Evolutionary conservation across 2,888 invertebrate genomes (phyloP).

Genomic region (Mythimna lalbum): DNA sequence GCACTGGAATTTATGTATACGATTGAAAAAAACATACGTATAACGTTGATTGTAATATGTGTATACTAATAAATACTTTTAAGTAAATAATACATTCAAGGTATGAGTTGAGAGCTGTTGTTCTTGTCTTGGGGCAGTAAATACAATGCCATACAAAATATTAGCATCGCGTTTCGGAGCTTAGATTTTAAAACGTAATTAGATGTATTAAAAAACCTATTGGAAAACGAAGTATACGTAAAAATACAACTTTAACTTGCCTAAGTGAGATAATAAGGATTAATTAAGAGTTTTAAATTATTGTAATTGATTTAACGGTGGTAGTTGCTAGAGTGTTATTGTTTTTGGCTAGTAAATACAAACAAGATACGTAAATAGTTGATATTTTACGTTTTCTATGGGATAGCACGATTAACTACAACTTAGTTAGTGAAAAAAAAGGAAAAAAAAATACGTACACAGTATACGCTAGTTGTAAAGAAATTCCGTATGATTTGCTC

Average conservation of each 20-base stretch:
- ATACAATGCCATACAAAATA: slow-evolving; percentile 67
- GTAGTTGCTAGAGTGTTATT: slow-evolving; percentile 88
- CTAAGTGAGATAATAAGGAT: slow-evolving; percentile 90
- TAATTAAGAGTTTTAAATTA: slow-evolving; percentile 89
- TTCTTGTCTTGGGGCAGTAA: slow-evolving; percentile 68
- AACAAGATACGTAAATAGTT: slow-evolving; percentile 84
- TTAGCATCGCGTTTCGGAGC: slow-evolving; percentile 84
- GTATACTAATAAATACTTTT: slow-evolving; percentile 88
- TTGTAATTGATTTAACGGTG: slow-evolving; percentile 88
- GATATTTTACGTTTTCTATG: slow-evolving; percentile 78
- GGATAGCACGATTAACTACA: slow-evolving; percentile 80
- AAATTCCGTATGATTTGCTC: slow-evolving; percentile 72
- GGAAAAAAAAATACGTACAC: slow-evolving; percentile 85
- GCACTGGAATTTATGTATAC: slow-evolving; percentile 90
- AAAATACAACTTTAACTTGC: slow-evolving; percentile 90
- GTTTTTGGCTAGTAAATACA: slow-evolving; percentile 87
- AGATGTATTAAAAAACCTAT: slow-evolving; percentile 85
- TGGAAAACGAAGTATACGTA: slow-evolving; percentile 91
- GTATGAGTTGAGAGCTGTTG: slow-evolving; percentile 72
- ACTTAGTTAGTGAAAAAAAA: slow-evolving; percentile 84
- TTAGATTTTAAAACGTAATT: slow-evolving; percentile 85
- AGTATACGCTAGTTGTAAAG: slow-evolving; percentile 89
- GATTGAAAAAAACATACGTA: slow-evolving; percentile 89
- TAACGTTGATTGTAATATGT: slow-evolving; percentile 90
- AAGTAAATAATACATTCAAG: slow-evolving; percentile 79